phyloP scores from a whole-genome alignment of 2,113 vertebrate genomes.

The Puffinus mauretanicus region DNA sequence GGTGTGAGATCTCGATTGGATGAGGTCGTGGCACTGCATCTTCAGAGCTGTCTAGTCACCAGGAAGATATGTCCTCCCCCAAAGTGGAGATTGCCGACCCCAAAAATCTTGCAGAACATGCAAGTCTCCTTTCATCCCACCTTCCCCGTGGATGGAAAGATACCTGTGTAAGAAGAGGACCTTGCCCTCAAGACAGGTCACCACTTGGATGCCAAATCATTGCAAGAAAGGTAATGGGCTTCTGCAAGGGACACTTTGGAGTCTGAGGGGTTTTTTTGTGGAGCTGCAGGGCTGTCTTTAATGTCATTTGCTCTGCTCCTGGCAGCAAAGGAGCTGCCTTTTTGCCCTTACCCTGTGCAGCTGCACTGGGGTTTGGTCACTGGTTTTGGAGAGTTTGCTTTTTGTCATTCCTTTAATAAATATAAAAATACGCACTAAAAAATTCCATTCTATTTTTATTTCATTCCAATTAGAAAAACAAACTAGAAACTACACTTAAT shows the following conservation, averaged over 20 bases:
- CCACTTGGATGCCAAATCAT: neutral
- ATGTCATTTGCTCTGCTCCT: neutral
- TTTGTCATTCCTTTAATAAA: neutral
- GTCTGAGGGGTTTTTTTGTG: neutral
- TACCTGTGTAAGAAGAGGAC: neutral
- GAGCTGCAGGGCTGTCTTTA: neutral
- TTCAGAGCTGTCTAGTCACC: neutral
- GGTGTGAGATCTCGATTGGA: neutral
- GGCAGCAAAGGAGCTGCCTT: neutral
- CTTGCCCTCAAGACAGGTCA: neutral
- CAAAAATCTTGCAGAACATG: neutral
- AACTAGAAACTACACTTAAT: slow-evolving; percentile 23
- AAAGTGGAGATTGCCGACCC: neutral
- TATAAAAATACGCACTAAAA: neutral
- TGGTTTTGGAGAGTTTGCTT: neutral
- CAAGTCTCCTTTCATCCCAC: neutral
- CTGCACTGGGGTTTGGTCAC: neutral
- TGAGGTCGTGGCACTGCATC: neutral
- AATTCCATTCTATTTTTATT: slow-evolving; percentile 28
- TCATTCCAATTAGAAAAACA: slow-evolving; percentile 43
- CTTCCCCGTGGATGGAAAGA: neutral
- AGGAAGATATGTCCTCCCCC: neutral
- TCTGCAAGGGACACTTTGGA: neutral
- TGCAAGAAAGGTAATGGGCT: neutral
- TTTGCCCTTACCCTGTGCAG: neutral